phyloP scores from a whole-genome alignment of 2,888 invertebrate genomes.

The Aquatica leii region DNA sequence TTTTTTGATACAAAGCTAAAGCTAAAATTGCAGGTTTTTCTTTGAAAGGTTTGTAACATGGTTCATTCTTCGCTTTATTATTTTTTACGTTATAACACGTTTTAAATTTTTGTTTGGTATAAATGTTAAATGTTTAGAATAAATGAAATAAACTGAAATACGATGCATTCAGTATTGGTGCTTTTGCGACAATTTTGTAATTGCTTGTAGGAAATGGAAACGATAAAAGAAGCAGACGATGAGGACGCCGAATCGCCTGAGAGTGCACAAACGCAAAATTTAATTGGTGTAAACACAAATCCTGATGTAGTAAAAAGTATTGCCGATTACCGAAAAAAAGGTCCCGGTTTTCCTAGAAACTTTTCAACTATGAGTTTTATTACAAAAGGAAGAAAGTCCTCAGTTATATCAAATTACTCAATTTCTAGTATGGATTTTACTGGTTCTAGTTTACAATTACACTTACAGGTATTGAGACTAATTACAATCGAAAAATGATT shows the following conservation, averaged over 20 bases:
- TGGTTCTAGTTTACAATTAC: constrained; percentile 75
- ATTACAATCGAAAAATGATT: constrained; percentile 23
- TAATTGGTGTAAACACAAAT: constrained; percentile 53
- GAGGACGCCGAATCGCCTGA: constrained; percentile 67
- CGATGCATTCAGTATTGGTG: too few relatives aligned
- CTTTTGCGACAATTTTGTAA: too few relatives aligned
- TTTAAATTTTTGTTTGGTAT: background rate
- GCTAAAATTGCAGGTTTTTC: background rate
- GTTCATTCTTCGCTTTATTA: background rate
- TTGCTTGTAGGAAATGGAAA: constrained; percentile 70
- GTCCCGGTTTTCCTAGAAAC: constrained; percentile 58
- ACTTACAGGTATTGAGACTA: constrained; percentile 60
- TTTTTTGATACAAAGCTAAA: too few relatives aligned
- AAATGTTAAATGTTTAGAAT: too few relatives aligned
- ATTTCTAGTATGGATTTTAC: constrained; percentile 79
- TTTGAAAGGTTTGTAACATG: background rate
- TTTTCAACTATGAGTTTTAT: constrained; percentile 59
- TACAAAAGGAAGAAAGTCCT: constrained; percentile 49
- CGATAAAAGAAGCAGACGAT: constrained; percentile 72
- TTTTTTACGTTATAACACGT: background rate
- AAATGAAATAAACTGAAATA: too few relatives aligned
- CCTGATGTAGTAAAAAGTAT: constrained; percentile 54
- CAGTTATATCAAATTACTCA: constrained; percentile 73
- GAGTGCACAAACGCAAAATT: constrained; percentile 48
- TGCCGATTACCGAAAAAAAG: constrained; percentile 50